Percentiles rank a stretch among this genome's conserved stretches.
Conservation (phyloP, 2,113 vertebrate species). For the Lanius ludovicianus region DNA sequence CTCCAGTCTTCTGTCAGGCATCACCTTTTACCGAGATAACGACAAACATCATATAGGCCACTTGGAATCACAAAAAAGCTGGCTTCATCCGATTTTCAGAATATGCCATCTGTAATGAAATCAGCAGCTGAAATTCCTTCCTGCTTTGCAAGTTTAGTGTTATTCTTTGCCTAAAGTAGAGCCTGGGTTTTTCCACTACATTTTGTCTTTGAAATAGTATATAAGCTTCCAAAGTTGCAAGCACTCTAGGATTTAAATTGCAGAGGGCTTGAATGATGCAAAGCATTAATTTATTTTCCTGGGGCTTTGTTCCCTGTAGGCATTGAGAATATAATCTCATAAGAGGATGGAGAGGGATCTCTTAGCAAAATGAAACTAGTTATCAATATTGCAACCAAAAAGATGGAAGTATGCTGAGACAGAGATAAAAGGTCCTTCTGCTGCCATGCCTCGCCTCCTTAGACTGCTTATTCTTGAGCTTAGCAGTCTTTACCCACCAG, state of each 20-base stretch:
- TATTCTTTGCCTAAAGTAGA: not conserved
- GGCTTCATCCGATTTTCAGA: not conserved
- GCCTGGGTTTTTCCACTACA: not conserved
- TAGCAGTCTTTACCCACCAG: not conserved
- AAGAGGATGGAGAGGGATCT: not conserved
- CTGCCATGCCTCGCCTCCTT: not conserved
- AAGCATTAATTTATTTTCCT: not conserved
- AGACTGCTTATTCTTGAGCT: not conserved
- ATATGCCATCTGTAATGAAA: not conserved
- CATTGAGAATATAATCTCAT: not conserved
- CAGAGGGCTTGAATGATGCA: not conserved
- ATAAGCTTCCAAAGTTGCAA: not conserved
- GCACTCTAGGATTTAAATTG: not conserved
- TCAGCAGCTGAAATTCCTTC: not conserved
- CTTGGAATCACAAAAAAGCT: not conserved
- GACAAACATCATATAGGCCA: not conserved
- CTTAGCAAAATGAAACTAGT: not conserved
- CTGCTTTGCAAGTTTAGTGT: not conserved
- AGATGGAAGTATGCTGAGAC: not conserved
- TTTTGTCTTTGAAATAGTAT: not conserved
- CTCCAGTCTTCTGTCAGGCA: not conserved
- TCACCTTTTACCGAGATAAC: not conserved
- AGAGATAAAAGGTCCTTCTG: not conserved
- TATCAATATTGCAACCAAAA: not conserved
- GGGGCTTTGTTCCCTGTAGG: not conserved